These are phyloP conservation scores for Trachelus tabidus DNA, from an alignment of 2,888 invertebrate species.

Conservation along the genomic window DNA sequence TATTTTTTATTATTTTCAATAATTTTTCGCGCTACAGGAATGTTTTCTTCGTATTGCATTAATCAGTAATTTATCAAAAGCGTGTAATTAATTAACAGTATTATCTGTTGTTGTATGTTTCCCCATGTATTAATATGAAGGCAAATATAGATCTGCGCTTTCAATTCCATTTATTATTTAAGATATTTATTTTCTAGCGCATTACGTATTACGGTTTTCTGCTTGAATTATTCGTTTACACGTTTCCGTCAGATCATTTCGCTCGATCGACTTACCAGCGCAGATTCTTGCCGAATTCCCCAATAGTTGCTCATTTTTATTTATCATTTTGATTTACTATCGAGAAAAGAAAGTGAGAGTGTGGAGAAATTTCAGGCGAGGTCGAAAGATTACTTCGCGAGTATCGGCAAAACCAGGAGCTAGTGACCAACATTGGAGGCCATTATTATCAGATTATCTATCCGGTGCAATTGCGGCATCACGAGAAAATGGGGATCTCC, in stretches of 20 bases:
- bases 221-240: neutral
- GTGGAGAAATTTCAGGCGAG: conserved; percentile 75
- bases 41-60: neutral
- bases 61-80: neutral
- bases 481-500: conserved; percentile 96
- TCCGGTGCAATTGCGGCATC: conserved; percentile 92
- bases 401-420: conserved; percentile 91
- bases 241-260: neutral
- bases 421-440: conserved; percentile 90
- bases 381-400: conserved; percentile 91
- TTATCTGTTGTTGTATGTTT: neutral
- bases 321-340: neutral
- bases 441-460: conserved; percentile 95
- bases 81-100: neutral
- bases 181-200: neutral
- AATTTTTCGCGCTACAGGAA: neutral
- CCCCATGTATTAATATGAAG: neutral
- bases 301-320: neutral
- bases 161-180: neutral
- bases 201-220: neutral
- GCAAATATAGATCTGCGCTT: neutral
- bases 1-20: neutral
- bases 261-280: neutral
- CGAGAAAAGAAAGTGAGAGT: conserved; percentile 22
- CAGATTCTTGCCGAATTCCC: neutral